Base-by-base conservation (phyloP, 2,888 invertebrate genomes). In the Hydrotaea cyrtoneurina region DNA sequence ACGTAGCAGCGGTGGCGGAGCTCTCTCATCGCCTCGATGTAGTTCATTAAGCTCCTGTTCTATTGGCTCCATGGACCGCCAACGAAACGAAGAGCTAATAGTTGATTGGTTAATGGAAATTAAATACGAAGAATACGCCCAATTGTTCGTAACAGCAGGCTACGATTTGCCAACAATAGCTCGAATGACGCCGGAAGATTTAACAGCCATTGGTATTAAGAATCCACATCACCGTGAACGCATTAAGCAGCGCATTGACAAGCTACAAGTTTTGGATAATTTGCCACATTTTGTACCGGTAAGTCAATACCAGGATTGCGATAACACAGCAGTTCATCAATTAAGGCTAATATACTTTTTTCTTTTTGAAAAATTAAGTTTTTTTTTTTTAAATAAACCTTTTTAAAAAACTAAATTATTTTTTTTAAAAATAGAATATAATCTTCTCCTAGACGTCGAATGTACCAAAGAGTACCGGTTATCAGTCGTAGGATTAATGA, bases 121-220 rank as follows among this genome's bases (percentile, higher is more conserved):
- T 85, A 94, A 99, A 57, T 97, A 97, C 94, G 98, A 98, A 91
- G 98, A 98, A 91, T 99, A 99, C 93, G 97, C 97, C 87, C 95
- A 96, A 69, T 94, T 98, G 81, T 99, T 99, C 93, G 95, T 97
- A 86, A 95, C 97, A 57, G 98, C 99, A 15, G 99, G 99, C 50
- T 99, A 99, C 92, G 99, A 99, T 93, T 95, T 99, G 93, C 96
- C 98, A 31, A 99, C 99, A 0, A 98, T 99, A 90, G 97, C 98
- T n/a, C 94, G 98, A 88, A 99, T 99, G 98, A 99, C 99, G 15
- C 99, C 99, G 0, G 99, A 99, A 93, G 98, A 96, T 93, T 94
- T 96, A 88, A 96, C 96, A 64, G 96, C 96, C 76, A 96, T 96
- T 90, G 96, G 96, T 89, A 98, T 99, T 88, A 98, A 98, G 91